A percentile compares a stretch with the other conserved stretches of the same genome.
Conservation (phyloP, 1,140 invertebrate genomes). For the Drosophila sulfurigaster region DNA sequence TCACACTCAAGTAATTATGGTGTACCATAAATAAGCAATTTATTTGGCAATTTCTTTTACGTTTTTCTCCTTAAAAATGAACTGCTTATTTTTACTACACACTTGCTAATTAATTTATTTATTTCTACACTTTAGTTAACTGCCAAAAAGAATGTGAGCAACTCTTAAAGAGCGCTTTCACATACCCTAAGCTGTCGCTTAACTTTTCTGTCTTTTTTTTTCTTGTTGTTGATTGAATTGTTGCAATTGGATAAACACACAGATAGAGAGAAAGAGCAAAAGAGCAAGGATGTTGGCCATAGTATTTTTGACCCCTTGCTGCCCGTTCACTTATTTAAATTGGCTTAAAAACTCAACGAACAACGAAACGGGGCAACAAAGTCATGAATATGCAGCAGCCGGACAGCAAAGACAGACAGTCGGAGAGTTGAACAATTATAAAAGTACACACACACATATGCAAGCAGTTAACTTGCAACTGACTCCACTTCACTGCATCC, state of each 20-base stretch:
- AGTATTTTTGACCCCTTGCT: constrained; percentile 1
- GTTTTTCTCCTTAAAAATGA: too few species aligned
- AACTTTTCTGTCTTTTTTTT: neutral
- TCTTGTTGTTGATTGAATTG: constrained; percentile 35
- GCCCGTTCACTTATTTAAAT: constrained; percentile 63
- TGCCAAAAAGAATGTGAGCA: neutral
- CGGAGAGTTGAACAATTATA: constrained; percentile 60
- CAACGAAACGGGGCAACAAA: constrained; percentile 55
- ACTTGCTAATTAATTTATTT: neutral
- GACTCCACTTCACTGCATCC: neutral
- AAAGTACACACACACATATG: constrained; percentile 36
- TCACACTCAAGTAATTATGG: neutral
- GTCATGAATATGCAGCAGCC: constrained; percentile 71
- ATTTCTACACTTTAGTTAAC: neutral
- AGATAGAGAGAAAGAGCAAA: neutral
- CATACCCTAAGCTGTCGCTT: constrained; percentile 13
- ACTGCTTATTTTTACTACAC: neutral
- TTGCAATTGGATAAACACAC: constrained; percentile 41
- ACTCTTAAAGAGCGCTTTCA: neutral
- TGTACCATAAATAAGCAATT: neutral
- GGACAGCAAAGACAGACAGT: constrained; percentile 14
- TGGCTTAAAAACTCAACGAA: constrained; percentile 79
- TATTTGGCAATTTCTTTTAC: neutral
- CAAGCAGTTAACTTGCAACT: constrained; percentile 26
- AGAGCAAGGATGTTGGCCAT: constrained; percentile 11